Conservation (phyloP, 30 jellyfish, hydroid and myxozoan genomes). For the Catostylus mosaicus region DNA sequence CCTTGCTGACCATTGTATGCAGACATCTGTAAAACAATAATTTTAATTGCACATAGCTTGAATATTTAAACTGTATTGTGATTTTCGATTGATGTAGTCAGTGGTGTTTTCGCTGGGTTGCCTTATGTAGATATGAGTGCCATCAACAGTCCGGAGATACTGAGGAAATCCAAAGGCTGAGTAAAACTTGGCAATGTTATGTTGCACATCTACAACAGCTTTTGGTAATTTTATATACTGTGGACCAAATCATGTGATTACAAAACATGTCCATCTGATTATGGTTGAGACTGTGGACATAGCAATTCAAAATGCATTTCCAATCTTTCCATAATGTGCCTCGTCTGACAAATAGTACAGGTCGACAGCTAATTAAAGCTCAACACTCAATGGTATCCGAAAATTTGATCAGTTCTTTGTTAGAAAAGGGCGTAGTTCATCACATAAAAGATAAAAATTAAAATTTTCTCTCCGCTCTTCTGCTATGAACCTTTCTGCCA, state of each 20-base stretch:
- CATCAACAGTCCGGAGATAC: conserved; percentile 1
- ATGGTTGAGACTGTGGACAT: conserved; percentile 19
- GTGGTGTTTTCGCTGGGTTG: conserved; percentile 20
- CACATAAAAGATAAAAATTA: conserved; percentile 15
- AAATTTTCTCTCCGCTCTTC: conserved; percentile 15
- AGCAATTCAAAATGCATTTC: conserved; percentile 30
- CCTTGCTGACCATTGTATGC: conserved; percentile 35
- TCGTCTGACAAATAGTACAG: conserved; percentile 9
- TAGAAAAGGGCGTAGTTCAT: conserved; percentile 19
- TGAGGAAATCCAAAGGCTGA: conserved; percentile 24
- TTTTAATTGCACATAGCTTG: conserved; percentile 8
- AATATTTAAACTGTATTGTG: conserved; percentile 5
- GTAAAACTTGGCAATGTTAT: conserved; percentile 16
- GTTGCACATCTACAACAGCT: conserved; percentile 20
- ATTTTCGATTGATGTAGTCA: conserved; percentile 18
- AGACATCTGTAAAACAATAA: conserved; percentile 23
- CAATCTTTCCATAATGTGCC: conserved; percentile 20
- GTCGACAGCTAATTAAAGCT: conserved; percentile 21
- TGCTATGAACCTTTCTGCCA: conserved; percentile 37
- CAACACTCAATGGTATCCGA: conserved; percentile 39
- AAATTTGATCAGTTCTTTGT: conserved; percentile 18
- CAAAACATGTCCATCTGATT: conserved; percentile 25
- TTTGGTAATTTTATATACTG: conserved; percentile 15
- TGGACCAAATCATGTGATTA: conserved; percentile 14
- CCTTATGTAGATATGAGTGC: conserved; percentile 19